These are phyloP conservation scores for Drosophila oshimai DNA, from an alignment of 1,140 invertebrate species.

Conservation along the genomic window DNA sequence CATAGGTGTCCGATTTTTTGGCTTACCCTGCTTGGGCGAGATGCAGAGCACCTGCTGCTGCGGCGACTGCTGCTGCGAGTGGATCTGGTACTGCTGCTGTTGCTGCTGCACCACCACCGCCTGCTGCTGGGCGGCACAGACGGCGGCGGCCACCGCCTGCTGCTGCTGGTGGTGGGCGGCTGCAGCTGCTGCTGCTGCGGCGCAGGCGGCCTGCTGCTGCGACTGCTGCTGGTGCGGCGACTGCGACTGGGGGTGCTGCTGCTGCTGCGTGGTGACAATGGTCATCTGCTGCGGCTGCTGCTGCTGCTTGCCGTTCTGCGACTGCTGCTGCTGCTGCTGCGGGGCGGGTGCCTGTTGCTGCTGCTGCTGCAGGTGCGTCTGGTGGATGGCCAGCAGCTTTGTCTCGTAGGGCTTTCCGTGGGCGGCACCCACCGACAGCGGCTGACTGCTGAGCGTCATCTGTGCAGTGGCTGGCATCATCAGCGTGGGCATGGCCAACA, in stretches of 20 bases:
- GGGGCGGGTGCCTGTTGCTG: slow-evolving; percentile 55
- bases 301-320: slow-evolving; percentile 60
- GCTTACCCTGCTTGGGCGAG: slow-evolving; percentile 81
- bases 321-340: slow-evolving; percentile 64
- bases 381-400: slow-evolving; percentile 80
- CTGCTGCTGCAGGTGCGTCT: slow-evolving; percentile 75
- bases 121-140: slow-evolving; percentile 76
- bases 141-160: slow-evolving; percentile 69
- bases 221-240: slow-evolving; percentile 65
- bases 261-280: slow-evolving; percentile 68
- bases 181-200: slow-evolving; percentile 60
- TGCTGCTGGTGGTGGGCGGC: slow-evolving; percentile 67
- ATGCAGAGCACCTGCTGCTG: slow-evolving; percentile 79
- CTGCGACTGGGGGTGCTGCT: slow-evolving; percentile 66
- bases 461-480: slow-evolving; percentile 82
- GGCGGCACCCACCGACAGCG: too few relatives aligned
- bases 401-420: slow-evolving; percentile 80
- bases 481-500: slow-evolving; percentile 82
- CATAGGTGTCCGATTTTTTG: background rate
- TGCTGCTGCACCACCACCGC: slow-evolving; percentile 76
- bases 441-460: slow-evolving; percentile 82
- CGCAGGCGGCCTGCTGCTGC: slow-evolving; percentile 67
- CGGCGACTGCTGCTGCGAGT: slow-evolving; percentile 81
- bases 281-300: slow-evolving; percentile 74
- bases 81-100: slow-evolving; percentile 79